These are phyloP conservation scores for Micrasema longulum DNA, from an alignment of 1,140 invertebrate genomes.

Conservation along the genomic window DNA sequence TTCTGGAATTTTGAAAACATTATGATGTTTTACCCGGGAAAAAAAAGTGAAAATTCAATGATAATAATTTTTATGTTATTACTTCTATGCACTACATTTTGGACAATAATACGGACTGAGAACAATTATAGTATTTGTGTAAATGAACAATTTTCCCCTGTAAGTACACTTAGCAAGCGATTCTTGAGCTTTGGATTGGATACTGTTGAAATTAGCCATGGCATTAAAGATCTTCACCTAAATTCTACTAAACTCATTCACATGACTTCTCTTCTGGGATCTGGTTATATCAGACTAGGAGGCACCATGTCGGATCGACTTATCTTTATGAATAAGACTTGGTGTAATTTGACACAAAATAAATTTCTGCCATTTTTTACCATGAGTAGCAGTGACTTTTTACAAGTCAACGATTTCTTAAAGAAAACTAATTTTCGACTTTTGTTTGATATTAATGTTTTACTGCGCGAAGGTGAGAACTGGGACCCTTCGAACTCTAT, in stretches of 20 bases:
- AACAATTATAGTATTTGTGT: conserved; percentile 12
- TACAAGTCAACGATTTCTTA: conserved; percentile 73
- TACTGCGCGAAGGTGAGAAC: conserved; percentile 70
- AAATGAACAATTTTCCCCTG: conserved; percentile 23
- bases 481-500: conserved; percentile 77
- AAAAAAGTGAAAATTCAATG: conserved; percentile 5
- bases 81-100: conserved; percentile 1
- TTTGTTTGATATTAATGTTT: conserved; percentile 78
- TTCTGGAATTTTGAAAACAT: no score
- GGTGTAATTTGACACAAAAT: conserved; percentile 60
- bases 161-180: conserved; percentile 57
- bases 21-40: conserved; percentile 18
- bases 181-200: conserved; percentile 66
- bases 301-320: conserved; percentile 76
- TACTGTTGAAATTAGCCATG: conserved; percentile 60
- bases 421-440: conserved; percentile 68
- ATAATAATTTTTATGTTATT: conserved; percentile 11
- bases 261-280: conserved; percentile 69
- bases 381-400: conserved; percentile 68
- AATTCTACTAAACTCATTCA: conserved; percentile 64
- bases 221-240: conserved; percentile 59
- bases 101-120: conserved; percentile 5
- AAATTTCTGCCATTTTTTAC: conserved; percentile 65
- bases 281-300: conserved; percentile 73
- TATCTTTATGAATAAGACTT: conserved; percentile 65